Evolutionary conservation across 2,888 invertebrate genomes (phyloP).

Genomic region (Cryptocheilus praepositus): DNA sequence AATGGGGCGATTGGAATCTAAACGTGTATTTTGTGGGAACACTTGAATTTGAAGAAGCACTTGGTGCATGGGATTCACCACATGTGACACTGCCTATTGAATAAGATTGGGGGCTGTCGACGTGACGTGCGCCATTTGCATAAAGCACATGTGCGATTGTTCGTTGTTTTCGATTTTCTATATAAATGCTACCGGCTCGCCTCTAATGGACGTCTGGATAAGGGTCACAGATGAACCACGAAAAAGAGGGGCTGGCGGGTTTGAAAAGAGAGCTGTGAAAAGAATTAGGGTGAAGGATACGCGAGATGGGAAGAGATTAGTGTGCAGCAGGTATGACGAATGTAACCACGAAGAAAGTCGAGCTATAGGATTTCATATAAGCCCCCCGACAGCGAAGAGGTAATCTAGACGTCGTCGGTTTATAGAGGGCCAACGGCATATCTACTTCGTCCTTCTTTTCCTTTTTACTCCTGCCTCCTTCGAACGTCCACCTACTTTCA

Average conservation of each 20-base stretch:
- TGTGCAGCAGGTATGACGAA: conserved; percentile 11
- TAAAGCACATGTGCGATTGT: no score
- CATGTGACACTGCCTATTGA: not conserved
- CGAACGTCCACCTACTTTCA: not conserved
- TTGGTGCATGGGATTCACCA: no score
- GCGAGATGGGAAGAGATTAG: not conserved
- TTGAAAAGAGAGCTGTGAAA: not conserved
- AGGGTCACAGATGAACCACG: not conserved
- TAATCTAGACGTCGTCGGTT: conserved; percentile 29
- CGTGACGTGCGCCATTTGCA: not conserved
- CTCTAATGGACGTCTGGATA: not conserved
- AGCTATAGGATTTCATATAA: conserved; percentile 35
- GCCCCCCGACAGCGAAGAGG: conserved; percentile 15
- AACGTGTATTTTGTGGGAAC: no score
- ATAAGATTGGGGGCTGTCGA: not conserved
- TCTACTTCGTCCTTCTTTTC: not conserved
- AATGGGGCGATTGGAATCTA: no score
- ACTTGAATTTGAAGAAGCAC: no score
- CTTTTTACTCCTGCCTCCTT: not conserved
- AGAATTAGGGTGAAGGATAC: not conserved
- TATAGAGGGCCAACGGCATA: conserved; percentile 19
- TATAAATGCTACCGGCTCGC: not conserved
- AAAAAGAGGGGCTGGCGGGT: not conserved
- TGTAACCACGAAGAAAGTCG: conserved; percentile 12
- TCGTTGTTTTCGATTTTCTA: no score